Base-by-base conservation (phyloP, 2,888 invertebrate genomes). In the Venustoraphidia nigricollis region DNA sequence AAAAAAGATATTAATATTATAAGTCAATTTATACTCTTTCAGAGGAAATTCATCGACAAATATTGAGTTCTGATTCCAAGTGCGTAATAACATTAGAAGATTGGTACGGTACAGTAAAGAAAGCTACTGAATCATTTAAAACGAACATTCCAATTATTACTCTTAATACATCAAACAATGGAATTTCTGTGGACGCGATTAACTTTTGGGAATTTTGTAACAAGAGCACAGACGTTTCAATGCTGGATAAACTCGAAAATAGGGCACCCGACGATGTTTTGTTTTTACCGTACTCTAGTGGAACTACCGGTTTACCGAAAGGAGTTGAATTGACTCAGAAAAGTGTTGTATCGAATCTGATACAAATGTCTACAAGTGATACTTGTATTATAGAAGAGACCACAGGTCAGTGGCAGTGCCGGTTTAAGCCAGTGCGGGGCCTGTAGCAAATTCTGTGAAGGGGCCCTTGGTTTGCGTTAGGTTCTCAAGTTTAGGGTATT, bases 251-350 rank as follows among this genome's bases (percentile, higher is more conserved):
- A 36, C 55, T 78, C 41, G 69, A 68, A 50, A 65, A 66, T 50
- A 61, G 70, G 50, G 65, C 60, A 44, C 61, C 70, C 2, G 70
- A 80, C 10, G 83, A 85, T 55, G 62, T 80, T 8, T 76, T 76
- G 0, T 64, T 84, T 34, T 66, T 91, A 58, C 89, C 88, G 1
- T 91, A 84, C 63, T 90, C 89, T 2, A 89, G 89, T 61, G 87
- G 87, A 1, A 92, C 91, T 0, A 91, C 90, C 0, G 91, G 92
- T 0, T 52, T 83, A 46, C 81, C 86, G 0, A 87, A 87, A 67
- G 85, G 83, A 3, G 85, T 86, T 0, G 71, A 76, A 56, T 66
- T 85, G 1, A 73, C 78, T 0, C 77, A 82, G 61, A 65, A 58
- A 35, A 77, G 77, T 63, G 53, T 79, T 2, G 55, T 76, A 34